Evolutionary conservation across 2,113 vertebrate species (phyloP).

Genomic region (Cottus gobio): DNA sequence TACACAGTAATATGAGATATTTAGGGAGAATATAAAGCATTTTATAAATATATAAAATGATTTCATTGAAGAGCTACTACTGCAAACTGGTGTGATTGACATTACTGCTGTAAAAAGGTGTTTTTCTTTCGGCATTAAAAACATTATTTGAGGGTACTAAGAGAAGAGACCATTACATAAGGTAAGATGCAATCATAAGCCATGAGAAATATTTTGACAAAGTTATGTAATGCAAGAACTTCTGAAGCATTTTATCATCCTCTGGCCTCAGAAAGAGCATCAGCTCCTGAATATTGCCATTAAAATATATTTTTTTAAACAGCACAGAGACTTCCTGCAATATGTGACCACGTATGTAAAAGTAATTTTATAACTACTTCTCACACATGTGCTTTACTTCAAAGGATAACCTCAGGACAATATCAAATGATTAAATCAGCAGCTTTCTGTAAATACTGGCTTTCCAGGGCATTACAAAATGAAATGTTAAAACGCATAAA

Average conservation of each 20-base stretch:
- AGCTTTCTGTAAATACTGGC: conserved; percentile 12
- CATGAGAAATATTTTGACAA: conserved; percentile 35
- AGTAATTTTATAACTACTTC: background rate
- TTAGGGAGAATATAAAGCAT: background rate
- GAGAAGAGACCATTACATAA: conserved; percentile 26
- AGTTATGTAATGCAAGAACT: conserved; percentile 25
- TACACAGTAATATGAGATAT: background rate
- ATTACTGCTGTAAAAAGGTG: too few relatives aligned
- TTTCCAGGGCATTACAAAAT: conserved; percentile 45
- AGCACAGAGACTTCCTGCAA: background rate
- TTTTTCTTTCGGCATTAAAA: background rate
- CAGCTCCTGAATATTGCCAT: background rate
- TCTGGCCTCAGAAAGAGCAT: conserved; percentile 22
- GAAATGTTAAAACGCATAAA: conserved; percentile 47
- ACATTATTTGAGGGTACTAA: background rate
- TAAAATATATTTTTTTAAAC: background rate
- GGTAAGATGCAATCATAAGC: conserved; percentile 42
- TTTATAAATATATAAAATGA: background rate
- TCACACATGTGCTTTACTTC: background rate
- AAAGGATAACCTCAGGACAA: background rate
- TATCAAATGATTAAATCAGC: conserved; percentile 10
- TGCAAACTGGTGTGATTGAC: background rate
- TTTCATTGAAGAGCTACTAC: background rate
- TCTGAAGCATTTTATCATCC: background rate
- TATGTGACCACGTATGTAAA: background rate